A percentile compares a stretch with the other conserved stretches of the same genome.
These are phyloP conservation scores for Leucoraja ocellata DNA, from an alignment of 2,797 vertebrate genomes.

Conservation along the genomic window DNA sequence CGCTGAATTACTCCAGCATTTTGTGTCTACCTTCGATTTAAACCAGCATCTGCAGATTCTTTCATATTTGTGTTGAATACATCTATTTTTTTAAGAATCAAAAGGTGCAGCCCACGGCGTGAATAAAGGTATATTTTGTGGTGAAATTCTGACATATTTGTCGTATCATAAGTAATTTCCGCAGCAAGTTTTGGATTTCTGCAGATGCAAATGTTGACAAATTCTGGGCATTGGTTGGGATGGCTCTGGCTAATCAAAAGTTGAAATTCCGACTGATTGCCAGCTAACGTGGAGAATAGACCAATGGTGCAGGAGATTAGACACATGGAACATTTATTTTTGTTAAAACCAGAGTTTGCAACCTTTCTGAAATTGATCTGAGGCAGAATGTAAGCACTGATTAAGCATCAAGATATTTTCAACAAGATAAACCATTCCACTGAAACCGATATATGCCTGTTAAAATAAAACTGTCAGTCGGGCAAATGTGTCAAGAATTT, in stretches of 20 bases:
- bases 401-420: not conserved
- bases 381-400: not conserved
- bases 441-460: not conserved
- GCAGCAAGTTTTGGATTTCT: too few species aligned
- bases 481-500: conserved; percentile 27
- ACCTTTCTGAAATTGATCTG: not conserved
- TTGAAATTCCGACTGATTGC: not conserved
- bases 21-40: too few species aligned
- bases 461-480: conserved; percentile 14
- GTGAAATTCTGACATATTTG: too few species aligned
- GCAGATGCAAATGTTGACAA: too few species aligned
- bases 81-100: not conserved
- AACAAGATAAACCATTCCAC: not conserved
- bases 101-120: not conserved
- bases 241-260: not conserved
- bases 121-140: too few species aligned
- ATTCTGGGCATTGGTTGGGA: too few species aligned
- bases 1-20: too few species aligned
- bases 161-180: too few species aligned
- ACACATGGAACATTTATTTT: not conserved
- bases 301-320: not conserved
- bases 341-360: not conserved
- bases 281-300: not conserved
- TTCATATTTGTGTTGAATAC: not conserved
- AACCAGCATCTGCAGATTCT: too few species aligned